Conservation (phyloP, 1,140 invertebrate genomes). For the Pantala flavescens region DNA sequence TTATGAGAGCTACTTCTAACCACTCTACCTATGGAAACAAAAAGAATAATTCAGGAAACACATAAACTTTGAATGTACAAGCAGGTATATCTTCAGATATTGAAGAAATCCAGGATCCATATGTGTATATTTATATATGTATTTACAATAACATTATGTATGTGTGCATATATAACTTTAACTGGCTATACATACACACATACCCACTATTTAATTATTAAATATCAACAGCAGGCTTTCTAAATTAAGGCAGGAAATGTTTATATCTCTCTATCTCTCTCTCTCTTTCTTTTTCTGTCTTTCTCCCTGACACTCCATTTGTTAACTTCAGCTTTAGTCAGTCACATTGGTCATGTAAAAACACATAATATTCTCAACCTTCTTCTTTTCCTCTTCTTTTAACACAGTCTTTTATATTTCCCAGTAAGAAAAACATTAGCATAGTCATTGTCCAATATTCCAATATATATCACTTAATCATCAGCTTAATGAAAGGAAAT, state of each 20-base stretch:
- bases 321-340: slow-evolving; percentile 1
- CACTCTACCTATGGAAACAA: slow-evolving; percentile 5
- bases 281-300: neutral
- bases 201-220: neutral
- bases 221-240: slow-evolving; percentile 1
- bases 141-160: slow-evolving; percentile 4
- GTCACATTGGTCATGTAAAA: slow-evolving; percentile 6
- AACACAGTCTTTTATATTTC: slow-evolving; percentile 4
- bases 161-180: neutral
- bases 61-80: neutral
- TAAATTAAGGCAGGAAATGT: slow-evolving; percentile 10
- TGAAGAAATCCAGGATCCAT: slow-evolving; percentile 7
- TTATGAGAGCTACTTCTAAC: neutral
- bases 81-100: neutral
- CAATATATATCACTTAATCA: slow-evolving; percentile 4
- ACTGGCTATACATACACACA: neutral
- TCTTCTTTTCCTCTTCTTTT: slow-evolving; percentile 3
- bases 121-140: slow-evolving; percentile 11
- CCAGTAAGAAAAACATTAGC: neutral
- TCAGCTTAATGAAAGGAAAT: neutral
- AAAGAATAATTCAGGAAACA: slow-evolving; percentile 7
- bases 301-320: neutral
- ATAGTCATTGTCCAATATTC: slow-evolving; percentile 1
- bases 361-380: slow-evolving; percentile 7
- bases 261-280: slow-evolving; percentile 10